These are phyloP conservation scores for Glaucopsyche alexis DNA, from an alignment of 2,888 invertebrate species.

Conservation along the genomic window DNA sequence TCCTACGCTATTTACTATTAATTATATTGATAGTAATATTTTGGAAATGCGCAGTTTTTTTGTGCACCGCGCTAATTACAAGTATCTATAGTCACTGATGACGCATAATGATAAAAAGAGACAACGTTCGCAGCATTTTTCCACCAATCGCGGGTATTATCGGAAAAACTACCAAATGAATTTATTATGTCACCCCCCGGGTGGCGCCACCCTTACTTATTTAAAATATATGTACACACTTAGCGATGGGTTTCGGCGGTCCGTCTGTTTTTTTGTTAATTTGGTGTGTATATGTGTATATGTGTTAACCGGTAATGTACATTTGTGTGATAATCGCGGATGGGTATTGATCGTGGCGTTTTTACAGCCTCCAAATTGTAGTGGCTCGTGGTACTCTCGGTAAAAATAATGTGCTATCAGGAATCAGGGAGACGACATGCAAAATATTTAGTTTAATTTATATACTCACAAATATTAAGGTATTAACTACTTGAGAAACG, in stretches of 20 bases:
- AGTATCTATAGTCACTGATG: constrained; percentile 4
- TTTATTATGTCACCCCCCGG: constrained; percentile 64
- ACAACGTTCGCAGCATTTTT: constrained; percentile 56
- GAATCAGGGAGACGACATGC: too few species aligned
- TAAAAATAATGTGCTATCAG: not conserved
- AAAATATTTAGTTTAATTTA: too few species aligned
- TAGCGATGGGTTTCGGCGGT: constrained; percentile 23
- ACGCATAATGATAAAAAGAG: constrained; percentile 27
- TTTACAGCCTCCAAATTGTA: not conserved
- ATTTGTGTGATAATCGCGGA: constrained; percentile 11
- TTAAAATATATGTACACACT: constrained; percentile 29
- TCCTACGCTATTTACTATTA: too few species aligned
- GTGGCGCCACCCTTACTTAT: constrained; percentile 44
- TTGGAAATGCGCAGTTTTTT: not conserved
- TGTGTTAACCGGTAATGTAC: not conserved
- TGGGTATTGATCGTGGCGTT: constrained; percentile 4
- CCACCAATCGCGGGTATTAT: constrained; percentile 76
- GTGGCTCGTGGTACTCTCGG: not conserved
- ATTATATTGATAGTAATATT: not conserved
- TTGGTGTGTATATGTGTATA: not conserved
- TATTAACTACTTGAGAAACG: not conserved
- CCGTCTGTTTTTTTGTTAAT: constrained; percentile 26
- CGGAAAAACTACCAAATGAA: constrained; percentile 78
- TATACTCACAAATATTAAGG: not conserved
- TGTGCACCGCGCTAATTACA: not conserved